Evolutionary conservation across 1,140 invertebrate genomes (phyloP), one percentile per base, ranked within the genome.

Genomic region (Lucilia cuprina): DNA sequence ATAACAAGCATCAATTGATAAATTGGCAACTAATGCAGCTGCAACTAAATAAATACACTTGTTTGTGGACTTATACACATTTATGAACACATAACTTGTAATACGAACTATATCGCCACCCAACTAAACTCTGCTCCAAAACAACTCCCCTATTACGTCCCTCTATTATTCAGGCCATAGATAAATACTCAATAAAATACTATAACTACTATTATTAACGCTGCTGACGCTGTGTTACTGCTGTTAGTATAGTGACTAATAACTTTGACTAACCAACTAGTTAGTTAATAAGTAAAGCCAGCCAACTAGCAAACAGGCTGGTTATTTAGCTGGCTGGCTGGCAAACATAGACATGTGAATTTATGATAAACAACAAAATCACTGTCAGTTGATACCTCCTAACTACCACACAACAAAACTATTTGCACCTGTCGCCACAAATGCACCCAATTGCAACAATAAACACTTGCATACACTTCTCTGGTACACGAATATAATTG

Each of bases 281-380:
- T 2, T 19, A 65, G 60, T 21, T 12, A 70, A 21, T 21, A 10
- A 70, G 65, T 19, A 19, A 55, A 70, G 13, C 55, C 13, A 60
- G n/a, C 13, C 10, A 55, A 2, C 4, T 8, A 17, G 50, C 50
- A 14, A 55, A 14, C 50, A 12, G 17, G 50, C 50, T 55, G 5
- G 41, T 30, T 30, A 5, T 10, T 41, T 41, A 5, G 41, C 50
- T 41, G 41, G 41, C 50, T 55, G 17, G 50, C 17, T 10, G 10
- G n/a, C 41, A 80, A 49, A 8, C n/a, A 49, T 47, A 49, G 77
- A 80, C 77, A 80, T 80, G 77, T 80, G 77, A 80, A 80, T 80
- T 80, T 80, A 80, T 80, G 77, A 80, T 80, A 80, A 80, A 80
- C 77, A 80, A 80, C 77, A 80, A 80, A 80, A 80, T 80, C 77